Percentiles rank a stretch among this genome's conserved stretches.
Conservation (phyloP, 2,113 vertebrate genomes). For the Heteronetta atricapilla region DNA sequence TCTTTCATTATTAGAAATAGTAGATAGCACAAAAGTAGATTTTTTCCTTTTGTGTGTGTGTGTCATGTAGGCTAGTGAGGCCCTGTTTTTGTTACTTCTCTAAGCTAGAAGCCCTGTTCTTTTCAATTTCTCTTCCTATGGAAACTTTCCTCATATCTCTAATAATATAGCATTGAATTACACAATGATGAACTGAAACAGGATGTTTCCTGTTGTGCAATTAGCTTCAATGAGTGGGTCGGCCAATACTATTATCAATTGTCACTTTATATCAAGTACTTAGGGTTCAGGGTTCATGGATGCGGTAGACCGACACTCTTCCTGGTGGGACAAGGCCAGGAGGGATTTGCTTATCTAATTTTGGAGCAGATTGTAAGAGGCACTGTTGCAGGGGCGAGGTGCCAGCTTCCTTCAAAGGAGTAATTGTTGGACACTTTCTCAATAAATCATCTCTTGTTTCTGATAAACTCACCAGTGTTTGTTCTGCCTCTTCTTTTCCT, state of each 20-base stretch:
- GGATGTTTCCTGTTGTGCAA: constrained; percentile 20
- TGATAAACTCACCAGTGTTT: constrained; percentile 40
- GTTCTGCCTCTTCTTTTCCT: constrained; percentile 5
- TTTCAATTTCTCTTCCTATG: neutral
- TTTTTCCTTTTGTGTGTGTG: neutral
- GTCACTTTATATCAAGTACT: neutral
- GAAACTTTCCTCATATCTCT: neutral
- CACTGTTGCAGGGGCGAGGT: neutral
- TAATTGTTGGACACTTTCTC: constrained; percentile 41
- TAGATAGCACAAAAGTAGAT: neutral
- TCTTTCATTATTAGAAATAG: constrained; percentile 33
- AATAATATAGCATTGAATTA: neutral
- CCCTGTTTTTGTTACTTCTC: neutral
- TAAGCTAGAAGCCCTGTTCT: neutral
- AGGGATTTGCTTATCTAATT: constrained; percentile 57
- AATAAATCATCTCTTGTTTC: constrained; percentile 53
- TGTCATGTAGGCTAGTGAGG: neutral
- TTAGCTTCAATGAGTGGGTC: neutral
- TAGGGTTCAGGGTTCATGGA: neutral
- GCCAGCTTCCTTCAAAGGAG: constrained; percentile 56
- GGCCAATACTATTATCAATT: constrained; percentile 24
- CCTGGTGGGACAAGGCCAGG: constrained; percentile 29
- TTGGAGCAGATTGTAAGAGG: neutral
- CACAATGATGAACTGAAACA: neutral
- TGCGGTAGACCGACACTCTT: neutral